phyloP scores from a whole-genome alignment of 2,888 invertebrate genomes.

The Colostygia pectinataria region DNA sequence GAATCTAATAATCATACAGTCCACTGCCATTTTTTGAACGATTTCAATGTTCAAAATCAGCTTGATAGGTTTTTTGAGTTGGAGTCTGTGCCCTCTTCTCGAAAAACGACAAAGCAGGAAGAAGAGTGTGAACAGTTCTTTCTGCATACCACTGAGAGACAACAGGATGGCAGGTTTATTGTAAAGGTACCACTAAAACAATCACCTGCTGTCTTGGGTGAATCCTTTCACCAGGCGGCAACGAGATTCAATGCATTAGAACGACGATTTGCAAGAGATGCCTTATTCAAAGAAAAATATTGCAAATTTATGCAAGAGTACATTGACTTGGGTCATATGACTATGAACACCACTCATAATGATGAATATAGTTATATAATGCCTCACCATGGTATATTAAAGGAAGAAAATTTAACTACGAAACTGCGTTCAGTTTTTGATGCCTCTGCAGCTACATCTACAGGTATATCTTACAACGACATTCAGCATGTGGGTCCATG shows the following conservation, averaged over 20 bases:
- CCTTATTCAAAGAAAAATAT: not conserved
- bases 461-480: not conserved
- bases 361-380: not conserved
- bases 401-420: not conserved
- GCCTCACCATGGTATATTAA: not conserved
- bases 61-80: not conserved
- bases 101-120: not conserved
- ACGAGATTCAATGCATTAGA: not conserved
- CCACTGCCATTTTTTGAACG: not conserved
- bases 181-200: not conserved
- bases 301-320: not conserved
- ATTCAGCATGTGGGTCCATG: not conserved
- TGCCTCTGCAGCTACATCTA: not conserved
- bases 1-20: too few relatives aligned
- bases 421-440: too few relatives aligned
- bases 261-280: not conserved
- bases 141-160: not conserved
- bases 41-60: not conserved
- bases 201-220: not conserved
- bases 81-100: not conserved
- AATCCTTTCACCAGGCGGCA: not conserved
- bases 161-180: not conserved
- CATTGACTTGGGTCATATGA: not conserved
- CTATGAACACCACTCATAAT: not conserved
- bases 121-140: not conserved